A percentile compares a stretch with the other conserved stretches of the same genome.
These are phyloP conservation scores for Antechinus flavipes DNA, from an alignment of 2,113 vertebrate species.

Conservation along the genomic window DNA sequence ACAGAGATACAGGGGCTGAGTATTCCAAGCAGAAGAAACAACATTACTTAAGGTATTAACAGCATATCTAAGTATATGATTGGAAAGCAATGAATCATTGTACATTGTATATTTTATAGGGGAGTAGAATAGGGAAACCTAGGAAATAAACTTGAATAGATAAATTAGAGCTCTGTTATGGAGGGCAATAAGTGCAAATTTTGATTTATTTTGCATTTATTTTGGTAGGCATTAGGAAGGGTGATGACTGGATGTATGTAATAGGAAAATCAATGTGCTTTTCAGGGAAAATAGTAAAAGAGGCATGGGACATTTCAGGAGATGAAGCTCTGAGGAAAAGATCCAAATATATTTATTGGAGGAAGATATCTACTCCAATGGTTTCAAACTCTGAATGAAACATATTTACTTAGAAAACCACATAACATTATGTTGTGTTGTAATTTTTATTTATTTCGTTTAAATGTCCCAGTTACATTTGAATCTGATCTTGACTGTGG, in stretches of 20 bases:
- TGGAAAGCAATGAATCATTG: neutral
- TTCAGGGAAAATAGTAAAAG: neutral
- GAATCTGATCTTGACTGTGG: neutral
- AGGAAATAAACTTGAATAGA: neutral
- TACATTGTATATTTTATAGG: neutral
- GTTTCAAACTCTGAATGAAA: neutral
- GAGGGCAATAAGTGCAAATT: neutral
- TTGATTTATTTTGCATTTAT: neutral
- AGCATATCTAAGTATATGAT: neutral
- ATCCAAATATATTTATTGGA: neutral
- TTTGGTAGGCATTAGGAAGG: neutral
- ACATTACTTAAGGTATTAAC: neutral
- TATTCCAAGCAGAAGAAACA: neutral
- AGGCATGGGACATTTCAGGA: neutral
- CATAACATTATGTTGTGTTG: neutral
- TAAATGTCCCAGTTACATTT: neutral
- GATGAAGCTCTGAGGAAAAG: neutral
- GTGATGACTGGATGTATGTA: neutral
- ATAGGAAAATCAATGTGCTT: neutral
- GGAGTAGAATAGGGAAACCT: neutral
- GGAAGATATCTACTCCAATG: neutral
- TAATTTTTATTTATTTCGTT: neutral
- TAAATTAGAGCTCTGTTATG: neutral
- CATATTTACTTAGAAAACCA: neutral
- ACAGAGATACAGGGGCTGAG: neutral